Evolutionary conservation across 2,113 vertebrate genomes (phyloP).

Genomic region (Mormyrus iriodes): DNA sequence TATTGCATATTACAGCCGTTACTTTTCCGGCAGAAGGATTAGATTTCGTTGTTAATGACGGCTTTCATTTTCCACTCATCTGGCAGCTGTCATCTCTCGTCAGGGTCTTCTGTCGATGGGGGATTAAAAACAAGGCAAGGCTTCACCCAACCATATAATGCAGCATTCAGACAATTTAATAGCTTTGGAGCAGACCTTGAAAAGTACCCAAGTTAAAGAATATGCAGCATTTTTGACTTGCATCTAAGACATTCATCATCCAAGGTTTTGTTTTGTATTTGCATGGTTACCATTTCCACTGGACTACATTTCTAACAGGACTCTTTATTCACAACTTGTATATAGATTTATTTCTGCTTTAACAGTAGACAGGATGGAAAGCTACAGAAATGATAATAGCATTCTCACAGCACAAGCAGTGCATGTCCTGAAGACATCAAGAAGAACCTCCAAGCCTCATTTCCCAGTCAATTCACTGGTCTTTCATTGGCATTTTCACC

Average conservation of each 20-base stretch:
- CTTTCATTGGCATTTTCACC: background rate
- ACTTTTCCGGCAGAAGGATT: background rate
- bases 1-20: background rate
- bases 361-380: background rate
- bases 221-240: background rate
- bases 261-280: background rate
- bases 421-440: background rate
- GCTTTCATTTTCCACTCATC: background rate
- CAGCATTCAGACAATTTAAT: background rate
- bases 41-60: background rate
- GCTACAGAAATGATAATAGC: background rate
- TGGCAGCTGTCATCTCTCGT: background rate
- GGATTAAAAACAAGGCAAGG: background rate
- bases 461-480: background rate
- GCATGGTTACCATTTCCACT: background rate
- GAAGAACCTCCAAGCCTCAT: background rate
- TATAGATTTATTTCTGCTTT: background rate
- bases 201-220: background rate
- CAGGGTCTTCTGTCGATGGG: background rate
- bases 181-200: background rate
- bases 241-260: background rate
- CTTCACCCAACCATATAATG: background rate
- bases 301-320: background rate
- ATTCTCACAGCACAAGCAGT: background rate
- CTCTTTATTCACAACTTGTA: background rate